A percentile compares a stretch with the other conserved stretches of the same genome.
Evolutionary conservation across 2,113 vertebrate genomes (phyloP).

Genomic region (Gavia stellata): DNA sequence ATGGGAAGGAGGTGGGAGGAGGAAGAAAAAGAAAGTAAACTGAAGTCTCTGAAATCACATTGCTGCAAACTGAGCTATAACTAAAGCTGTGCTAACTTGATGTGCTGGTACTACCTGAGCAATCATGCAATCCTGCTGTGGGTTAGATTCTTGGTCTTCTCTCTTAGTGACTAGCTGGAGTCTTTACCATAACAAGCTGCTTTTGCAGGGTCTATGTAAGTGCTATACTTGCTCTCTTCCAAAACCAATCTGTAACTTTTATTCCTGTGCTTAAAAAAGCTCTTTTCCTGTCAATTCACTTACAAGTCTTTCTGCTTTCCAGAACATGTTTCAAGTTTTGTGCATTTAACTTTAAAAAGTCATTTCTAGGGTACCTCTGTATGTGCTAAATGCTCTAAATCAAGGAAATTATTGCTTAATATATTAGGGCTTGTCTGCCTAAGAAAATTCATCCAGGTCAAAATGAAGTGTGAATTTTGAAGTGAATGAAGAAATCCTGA

Average conservation of each 20-base stretch:
- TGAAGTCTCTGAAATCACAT: neutral
- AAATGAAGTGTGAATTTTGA: conserved; percentile 32
- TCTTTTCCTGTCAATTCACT: neutral
- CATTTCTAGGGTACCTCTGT: neutral
- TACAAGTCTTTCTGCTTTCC: neutral
- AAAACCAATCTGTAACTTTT: neutral
- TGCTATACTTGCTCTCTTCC: neutral
- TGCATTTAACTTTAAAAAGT: neutral
- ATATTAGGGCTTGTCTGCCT: neutral
- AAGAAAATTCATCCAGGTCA: conserved; percentile 5
- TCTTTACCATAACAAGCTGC: neutral
- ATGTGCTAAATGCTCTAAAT: neutral
- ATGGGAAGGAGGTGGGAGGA: neutral
- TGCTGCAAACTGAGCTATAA: neutral
- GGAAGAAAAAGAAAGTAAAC: neutral
- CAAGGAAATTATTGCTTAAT: neutral
- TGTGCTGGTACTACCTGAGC: neutral
- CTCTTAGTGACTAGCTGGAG: neutral
- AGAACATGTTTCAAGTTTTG: neutral
- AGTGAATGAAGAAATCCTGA: neutral
- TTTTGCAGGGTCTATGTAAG: neutral
- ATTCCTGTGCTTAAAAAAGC: neutral
- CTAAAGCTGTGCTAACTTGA: neutral
- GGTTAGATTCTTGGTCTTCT: neutral
- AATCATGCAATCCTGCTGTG: neutral